Evolutionary conservation across 2,888 invertebrate species (phyloP).

Genomic region (Parasteatoda lunata): DNA sequence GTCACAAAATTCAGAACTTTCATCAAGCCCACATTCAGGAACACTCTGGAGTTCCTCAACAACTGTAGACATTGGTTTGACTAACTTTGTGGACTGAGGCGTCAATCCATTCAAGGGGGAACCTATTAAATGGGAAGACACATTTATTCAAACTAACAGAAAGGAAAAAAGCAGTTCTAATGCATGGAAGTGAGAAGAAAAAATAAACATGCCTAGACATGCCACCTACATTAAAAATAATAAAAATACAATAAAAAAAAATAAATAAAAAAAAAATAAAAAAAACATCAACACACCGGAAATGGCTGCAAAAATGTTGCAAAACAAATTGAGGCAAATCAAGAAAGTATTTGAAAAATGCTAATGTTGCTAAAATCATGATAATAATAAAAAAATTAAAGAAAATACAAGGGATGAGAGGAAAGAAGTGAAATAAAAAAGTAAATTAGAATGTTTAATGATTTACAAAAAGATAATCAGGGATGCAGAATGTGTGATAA

Average conservation of each 20-base stretch:
- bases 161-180: background rate
- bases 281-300: no score
- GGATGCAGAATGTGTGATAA: constrained; percentile 12
- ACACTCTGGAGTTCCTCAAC: constrained; percentile 82
- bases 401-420: background rate
- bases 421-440: background rate
- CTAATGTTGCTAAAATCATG: background rate
- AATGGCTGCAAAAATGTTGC: no score
- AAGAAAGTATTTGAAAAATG: no score
- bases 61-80: constrained; percentile 91
- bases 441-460: background rate
- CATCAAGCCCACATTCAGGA: constrained; percentile 71
- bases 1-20: constrained; percentile 59
- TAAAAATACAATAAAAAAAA: background rate
- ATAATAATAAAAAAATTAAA: background rate
- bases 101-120: constrained; percentile 79
- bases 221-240: background rate
- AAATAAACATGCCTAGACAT: constrained; percentile 3
- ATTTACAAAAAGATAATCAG: constrained; percentile 18
- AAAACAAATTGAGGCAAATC: no score
- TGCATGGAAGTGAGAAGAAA: background rate
- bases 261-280: background rate
- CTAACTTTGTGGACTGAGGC: constrained; percentile 83
- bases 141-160: background rate
- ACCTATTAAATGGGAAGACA: constrained; percentile 12